Evolutionary conservation across 2,888 invertebrate species (phyloP).

Genomic region (Lycaena phlaeas): DNA sequence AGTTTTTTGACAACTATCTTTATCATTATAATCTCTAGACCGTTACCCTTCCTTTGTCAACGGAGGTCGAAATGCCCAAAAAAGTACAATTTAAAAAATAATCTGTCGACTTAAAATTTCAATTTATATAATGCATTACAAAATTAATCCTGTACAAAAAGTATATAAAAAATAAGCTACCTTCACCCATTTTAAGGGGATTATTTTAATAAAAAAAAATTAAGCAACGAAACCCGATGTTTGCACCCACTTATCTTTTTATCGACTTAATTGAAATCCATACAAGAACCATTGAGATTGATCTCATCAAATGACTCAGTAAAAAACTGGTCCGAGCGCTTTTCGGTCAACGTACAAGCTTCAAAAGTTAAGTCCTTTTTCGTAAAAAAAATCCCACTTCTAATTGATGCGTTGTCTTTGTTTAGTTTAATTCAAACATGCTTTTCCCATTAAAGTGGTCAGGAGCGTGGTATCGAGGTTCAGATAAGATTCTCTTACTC

Average conservation of each 20-base stretch:
- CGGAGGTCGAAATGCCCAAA: too few species aligned
- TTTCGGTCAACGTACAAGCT: conserved; percentile 59
- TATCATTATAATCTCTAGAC: too few species aligned
- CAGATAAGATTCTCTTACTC: conserved; percentile 70
- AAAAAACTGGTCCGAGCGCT: conserved; percentile 53
- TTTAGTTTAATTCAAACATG: conserved; percentile 75
- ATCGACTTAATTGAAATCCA: conserved; percentile 62
- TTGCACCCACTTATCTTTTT: conserved; percentile 54
- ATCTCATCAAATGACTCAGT: conserved; percentile 64
- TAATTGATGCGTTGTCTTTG: conserved; percentile 75
- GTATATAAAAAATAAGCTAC: neutral
- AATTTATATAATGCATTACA: neutral
- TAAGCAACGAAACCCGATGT: conserved; percentile 30
- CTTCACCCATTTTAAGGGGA: neutral
- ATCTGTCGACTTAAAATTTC: neutral
- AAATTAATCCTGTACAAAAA: neutral
- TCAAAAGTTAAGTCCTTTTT: conserved; percentile 65
- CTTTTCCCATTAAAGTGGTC: conserved; percentile 74
- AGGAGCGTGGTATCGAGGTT: conserved; percentile 60
- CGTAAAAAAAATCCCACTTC: conserved; percentile 49
- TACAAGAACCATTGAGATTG: conserved; percentile 66
- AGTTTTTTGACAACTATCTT: too few species aligned
- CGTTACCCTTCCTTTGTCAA: too few species aligned
- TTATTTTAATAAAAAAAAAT: conserved; percentile 10
- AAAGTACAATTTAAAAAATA: too few species aligned